A percentile compares a stretch with the other conserved stretches of the same genome.
phyloP scores from a whole-genome alignment of 2,888 invertebrate species.

The Eupelmus urozonus region DNA sequence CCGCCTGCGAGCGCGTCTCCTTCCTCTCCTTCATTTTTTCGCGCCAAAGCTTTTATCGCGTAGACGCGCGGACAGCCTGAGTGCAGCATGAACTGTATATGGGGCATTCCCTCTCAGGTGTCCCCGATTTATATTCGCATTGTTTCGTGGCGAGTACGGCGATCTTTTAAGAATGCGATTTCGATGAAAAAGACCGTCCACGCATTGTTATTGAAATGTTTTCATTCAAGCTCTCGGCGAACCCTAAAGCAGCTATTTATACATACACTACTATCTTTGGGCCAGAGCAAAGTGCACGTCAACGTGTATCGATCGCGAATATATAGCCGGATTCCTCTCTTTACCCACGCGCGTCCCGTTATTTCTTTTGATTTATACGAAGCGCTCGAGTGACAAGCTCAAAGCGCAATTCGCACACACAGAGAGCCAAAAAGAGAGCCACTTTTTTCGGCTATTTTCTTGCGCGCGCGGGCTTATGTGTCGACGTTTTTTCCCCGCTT shows the following conservation, averaged over 20 bases:
- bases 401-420: conserved; percentile 38
- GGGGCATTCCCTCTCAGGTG: too few relatives aligned
- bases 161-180: neutral
- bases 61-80: neutral
- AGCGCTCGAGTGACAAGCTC: conserved; percentile 40
- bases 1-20: neutral
- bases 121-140: conserved; percentile 37
- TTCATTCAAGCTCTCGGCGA: conserved; percentile 37
- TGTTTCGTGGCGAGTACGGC: too few relatives aligned
- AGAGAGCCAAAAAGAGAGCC: neutral
- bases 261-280: neutral
- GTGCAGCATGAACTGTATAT: neutral
- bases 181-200: neutral
- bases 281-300: neutral
- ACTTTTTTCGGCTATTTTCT: too few relatives aligned
- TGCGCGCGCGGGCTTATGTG: too few relatives aligned
- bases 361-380: conserved; percentile 56
- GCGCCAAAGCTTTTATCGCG: neutral
- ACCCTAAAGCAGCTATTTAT: too few relatives aligned
- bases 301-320: conserved; percentile 14
- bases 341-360: conserved; percentile 16
- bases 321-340: neutral
- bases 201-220: conserved; percentile 48
- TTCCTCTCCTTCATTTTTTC: neutral
- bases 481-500: too few relatives aligned